These are phyloP conservation scores for Crambe crambe DNA, from an alignment of 37 sponge, comb jelly and placozoan genomes.

Conservation along the genomic window DNA sequence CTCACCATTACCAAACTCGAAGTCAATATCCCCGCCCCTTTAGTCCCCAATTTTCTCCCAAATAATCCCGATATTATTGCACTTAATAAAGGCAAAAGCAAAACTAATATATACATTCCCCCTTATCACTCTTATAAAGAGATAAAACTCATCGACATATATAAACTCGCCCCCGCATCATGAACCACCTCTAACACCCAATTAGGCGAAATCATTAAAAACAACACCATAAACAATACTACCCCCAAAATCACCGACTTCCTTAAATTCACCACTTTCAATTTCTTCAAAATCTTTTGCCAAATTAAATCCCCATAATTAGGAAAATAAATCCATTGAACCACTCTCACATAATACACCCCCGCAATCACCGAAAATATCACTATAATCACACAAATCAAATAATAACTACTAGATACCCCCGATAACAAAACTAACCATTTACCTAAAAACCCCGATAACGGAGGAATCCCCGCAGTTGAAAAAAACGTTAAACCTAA, in stretches of 20 bases:
- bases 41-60: constrained; percentile 67
- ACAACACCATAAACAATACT: constrained; percentile 54
- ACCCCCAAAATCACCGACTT: constrained; percentile 63
- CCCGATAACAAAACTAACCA: constrained; percentile 67
- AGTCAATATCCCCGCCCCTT: constrained; percentile 52
- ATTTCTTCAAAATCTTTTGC: constrained; percentile 40
- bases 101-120: constrained; percentile 79
- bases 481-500: constrained; percentile 68
- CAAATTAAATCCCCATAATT: constrained; percentile 67
- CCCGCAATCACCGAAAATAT: constrained; percentile 74
- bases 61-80: constrained; percentile 68
- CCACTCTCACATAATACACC: constrained; percentile 83
- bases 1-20: constrained; percentile 48
- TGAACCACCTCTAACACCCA: constrained; percentile 62
- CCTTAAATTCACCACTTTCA: constrained; percentile 71
- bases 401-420: constrained; percentile 70
- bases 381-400: constrained; percentile 56
- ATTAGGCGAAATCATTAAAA: constrained; percentile 74
- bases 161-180: constrained; percentile 61
- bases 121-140: constrained; percentile 54
- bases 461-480: constrained; percentile 69
- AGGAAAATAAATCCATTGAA: constrained; percentile 82
- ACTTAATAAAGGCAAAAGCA: constrained; percentile 75
- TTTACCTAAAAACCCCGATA: constrained; percentile 78
- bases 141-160: too few species aligned